These are phyloP conservation scores for Callaeas wilsoni DNA, from an alignment of 2,113 vertebrate genomes.

Conservation along the genomic window DNA sequence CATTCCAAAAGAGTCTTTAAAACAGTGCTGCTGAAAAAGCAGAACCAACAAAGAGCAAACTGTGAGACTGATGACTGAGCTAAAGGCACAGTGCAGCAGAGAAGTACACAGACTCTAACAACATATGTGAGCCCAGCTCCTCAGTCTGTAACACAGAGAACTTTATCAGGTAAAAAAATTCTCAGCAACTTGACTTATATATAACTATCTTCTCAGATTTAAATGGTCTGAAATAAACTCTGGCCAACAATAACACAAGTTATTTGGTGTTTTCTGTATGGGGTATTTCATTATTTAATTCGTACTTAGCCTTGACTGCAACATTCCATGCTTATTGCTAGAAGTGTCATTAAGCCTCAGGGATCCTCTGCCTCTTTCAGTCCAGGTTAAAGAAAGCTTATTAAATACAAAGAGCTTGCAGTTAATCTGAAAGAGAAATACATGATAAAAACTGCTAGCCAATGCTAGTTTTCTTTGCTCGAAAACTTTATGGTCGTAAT, in stretches of 20 bases:
- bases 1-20: background rate
- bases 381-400: slow-evolving; percentile 76
- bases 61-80: background rate
- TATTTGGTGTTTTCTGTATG: background rate
- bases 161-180: background rate
- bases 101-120: background rate
- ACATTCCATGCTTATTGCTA: slow-evolving; percentile 54
- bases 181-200: background rate
- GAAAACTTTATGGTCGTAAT: background rate
- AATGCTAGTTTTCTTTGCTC: background rate
- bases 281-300: background rate
- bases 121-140: background rate
- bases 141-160: background rate
- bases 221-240: background rate
- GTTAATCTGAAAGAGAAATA: slow-evolving; percentile 73
- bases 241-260: background rate
- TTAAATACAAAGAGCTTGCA: slow-evolving; percentile 82
- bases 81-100: background rate
- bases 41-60: background rate
- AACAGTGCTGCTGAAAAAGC: background rate
- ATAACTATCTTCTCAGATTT: background rate
- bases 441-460: background rate
- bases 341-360: slow-evolving; percentile 80
- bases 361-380: slow-evolving; percentile 78
- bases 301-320: slow-evolving; percentile 80